A percentile compares a stretch with the other conserved stretches of the same genome.
Evolutionary conservation across 2,888 invertebrate genomes (phyloP).

Genomic region (Laspeyria flexula): DNA sequence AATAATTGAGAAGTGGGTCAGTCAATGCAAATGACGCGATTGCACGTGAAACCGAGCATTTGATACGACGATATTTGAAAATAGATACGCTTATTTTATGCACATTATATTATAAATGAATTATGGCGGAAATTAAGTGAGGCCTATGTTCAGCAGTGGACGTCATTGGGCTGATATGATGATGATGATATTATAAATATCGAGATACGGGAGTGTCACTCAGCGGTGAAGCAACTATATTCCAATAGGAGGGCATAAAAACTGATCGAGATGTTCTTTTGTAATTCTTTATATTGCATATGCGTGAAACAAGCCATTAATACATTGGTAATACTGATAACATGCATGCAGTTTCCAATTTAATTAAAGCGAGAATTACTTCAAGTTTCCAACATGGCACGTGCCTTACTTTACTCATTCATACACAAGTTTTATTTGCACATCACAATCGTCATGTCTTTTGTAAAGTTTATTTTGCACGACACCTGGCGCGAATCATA

Average conservation of each 20-base stretch:
- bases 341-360: background rate
- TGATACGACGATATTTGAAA: too few relatives aligned
- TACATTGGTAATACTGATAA: slow-evolving; percentile 1
- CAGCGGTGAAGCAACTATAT: too few relatives aligned
- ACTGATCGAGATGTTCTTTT: too few relatives aligned
- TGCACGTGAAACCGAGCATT: background rate
- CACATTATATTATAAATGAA: too few relatives aligned
- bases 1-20: slow-evolving; percentile 41
- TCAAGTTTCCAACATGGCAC: slow-evolving; percentile 14
- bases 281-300: too few relatives aligned
- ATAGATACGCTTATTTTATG: too few relatives aligned
- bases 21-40: slow-evolving; percentile 5
- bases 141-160: too few relatives aligned
- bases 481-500: slow-evolving; percentile 22
- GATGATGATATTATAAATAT: too few relatives aligned
- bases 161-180: too few relatives aligned
- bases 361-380: background rate
- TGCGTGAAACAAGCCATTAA: background rate
- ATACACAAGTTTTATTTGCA: slow-evolving; percentile 34
- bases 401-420: slow-evolving; percentile 33
- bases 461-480: slow-evolving; percentile 38
- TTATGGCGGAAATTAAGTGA: too few relatives aligned
- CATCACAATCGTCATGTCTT: slow-evolving; percentile 42
- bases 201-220: too few relatives aligned
- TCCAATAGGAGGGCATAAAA: too few relatives aligned